Percentiles rank a stretch among this genome's conserved stretches.
These are phyloP conservation scores for Hydrochoerus hydrochaeris DNA, from an alignment of 2,113 vertebrate genomes.

Conservation along the genomic window DNA sequence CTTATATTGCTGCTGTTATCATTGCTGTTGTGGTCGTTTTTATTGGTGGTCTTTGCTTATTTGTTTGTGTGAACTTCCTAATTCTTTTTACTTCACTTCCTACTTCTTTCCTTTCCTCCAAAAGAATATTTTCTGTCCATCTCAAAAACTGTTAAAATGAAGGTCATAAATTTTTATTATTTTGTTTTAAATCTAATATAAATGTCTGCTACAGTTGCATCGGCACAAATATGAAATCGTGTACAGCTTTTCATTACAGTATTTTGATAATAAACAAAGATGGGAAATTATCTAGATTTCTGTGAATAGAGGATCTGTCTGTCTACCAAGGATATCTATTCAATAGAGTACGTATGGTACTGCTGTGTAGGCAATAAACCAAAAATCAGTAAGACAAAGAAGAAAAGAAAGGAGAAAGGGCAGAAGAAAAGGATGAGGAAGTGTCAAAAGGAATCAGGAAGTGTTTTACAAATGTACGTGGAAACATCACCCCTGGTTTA, in stretches of 20 bases:
- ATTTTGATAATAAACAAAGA: background rate
- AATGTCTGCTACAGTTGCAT: background rate
- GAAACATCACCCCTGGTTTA: background rate
- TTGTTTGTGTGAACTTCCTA: background rate
- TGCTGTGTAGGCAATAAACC: background rate
- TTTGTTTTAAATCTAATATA: background rate
- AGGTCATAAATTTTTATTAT: background rate
- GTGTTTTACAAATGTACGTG: background rate
- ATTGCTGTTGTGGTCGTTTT: background rate
- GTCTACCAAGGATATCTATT: background rate
- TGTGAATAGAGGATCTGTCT: background rate
- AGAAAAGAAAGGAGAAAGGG: background rate
- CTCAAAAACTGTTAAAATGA: background rate
- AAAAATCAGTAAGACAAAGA: background rate
- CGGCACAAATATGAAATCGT: background rate
- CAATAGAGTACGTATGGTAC: background rate
- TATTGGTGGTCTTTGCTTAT: background rate
- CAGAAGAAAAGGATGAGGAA: background rate
- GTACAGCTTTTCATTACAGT: background rate
- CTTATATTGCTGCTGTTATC: background rate
- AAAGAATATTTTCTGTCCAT: background rate
- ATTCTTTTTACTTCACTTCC: background rate
- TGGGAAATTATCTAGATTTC: background rate
- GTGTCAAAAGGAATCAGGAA: background rate
- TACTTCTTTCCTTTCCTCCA: background rate